phyloP scores from a whole-genome alignment of 2,113 vertebrate species.

The Istiophorus platypterus region DNA sequence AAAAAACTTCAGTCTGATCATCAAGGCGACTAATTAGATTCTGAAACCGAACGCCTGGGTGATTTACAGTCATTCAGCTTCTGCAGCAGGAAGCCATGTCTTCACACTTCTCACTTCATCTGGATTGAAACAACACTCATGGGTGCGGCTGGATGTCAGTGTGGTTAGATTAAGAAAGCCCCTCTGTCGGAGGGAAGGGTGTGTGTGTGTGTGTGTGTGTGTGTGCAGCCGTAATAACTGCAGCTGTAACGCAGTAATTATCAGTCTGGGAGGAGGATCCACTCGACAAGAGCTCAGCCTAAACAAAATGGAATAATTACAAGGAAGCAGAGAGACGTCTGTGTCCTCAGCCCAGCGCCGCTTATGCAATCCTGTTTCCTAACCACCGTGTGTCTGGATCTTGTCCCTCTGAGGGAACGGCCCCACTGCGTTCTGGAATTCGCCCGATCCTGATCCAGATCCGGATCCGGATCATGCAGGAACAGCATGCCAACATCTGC shows the following conservation, averaged over 20 bases:
- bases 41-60: too few relatives aligned
- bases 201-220: neutral
- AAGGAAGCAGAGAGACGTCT: neutral
- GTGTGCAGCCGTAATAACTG: neutral
- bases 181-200: neutral
- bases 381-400: neutral
- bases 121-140: neutral
- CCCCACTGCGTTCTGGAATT: neutral
- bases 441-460: neutral
- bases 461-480: neutral
- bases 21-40: too few relatives aligned
- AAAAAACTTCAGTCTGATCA: too few relatives aligned
- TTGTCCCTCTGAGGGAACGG: neutral
- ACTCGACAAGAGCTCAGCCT: neutral
- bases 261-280: neutral
- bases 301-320: neutral
- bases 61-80: neutral
- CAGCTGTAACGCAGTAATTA: conserved; percentile 20
- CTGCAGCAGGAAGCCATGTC: neutral
- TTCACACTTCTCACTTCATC: neutral
- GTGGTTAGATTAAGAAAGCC: neutral
- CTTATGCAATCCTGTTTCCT: conserved; percentile 14
- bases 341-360: neutral
- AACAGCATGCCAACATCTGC: conserved; percentile 12
- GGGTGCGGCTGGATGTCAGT: neutral